Conservation (phyloP, 23 tunicate species). For the Halocynthia aurantium region DNA sequence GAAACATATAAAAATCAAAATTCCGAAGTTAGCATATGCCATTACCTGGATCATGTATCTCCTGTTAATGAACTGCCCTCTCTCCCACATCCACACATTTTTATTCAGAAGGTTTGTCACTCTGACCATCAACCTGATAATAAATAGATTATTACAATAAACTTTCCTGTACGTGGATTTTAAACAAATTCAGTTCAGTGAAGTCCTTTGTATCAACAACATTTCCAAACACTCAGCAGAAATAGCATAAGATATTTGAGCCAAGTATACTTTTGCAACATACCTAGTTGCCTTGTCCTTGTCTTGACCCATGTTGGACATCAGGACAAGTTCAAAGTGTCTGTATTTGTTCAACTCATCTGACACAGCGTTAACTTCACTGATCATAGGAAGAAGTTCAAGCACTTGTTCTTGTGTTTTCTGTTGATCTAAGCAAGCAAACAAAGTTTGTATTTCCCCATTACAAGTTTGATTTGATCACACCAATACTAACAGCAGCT, state of each 20-base stretch:
- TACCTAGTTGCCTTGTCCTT: slow-evolving; percentile 85
- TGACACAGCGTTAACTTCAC: slow-evolving; percentile 94
- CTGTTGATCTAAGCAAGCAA: slow-evolving; percentile 56
- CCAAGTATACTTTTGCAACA: background rate
- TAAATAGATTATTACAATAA: background rate
- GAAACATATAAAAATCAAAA: background rate
- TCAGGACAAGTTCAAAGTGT: slow-evolving; percentile 86
- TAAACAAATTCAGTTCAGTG: background rate
- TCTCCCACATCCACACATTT: slow-evolving; percentile 97
- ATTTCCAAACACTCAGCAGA: background rate
- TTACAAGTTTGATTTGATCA: too few relatives aligned
- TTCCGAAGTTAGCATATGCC: background rate
- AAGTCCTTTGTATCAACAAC: background rate
- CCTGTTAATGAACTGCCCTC: slow-evolving; percentile 98
- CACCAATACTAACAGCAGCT: too few relatives aligned
- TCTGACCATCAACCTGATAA: slow-evolving; percentile 83
- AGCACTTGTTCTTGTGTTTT: slow-evolving; percentile 94
- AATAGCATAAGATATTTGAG: background rate
- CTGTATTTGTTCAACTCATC: slow-evolving; percentile 97
- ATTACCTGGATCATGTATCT: slow-evolving; percentile 92
- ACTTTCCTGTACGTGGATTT: background rate
- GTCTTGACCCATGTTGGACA: slow-evolving; percentile 63
- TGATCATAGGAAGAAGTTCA: slow-evolving; percentile 92
- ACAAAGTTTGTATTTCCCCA: too few relatives aligned
- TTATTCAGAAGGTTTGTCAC: slow-evolving; percentile 74